Evolutionary conservation across 2,888 invertebrate species (phyloP).

Genomic region (Pristionchus arcanus): DNA sequence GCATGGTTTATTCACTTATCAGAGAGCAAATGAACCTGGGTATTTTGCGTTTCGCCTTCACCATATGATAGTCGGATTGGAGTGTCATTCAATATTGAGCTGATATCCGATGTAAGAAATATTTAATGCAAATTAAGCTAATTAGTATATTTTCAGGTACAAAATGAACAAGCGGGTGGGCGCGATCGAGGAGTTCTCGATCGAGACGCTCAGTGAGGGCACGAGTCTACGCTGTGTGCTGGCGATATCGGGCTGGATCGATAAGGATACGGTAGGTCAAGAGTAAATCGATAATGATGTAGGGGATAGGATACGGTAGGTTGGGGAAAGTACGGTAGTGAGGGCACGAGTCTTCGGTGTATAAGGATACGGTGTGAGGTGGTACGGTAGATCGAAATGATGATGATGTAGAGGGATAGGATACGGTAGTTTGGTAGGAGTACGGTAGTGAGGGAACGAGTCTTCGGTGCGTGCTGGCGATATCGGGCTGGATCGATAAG

Average conservation of each 20-base stretch:
- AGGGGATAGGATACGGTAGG: no score
- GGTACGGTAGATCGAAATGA: no score
- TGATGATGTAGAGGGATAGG: no score
- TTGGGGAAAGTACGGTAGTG: no score
- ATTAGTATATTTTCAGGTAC: slow-evolving; percentile 77
- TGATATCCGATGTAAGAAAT: slow-evolving; percentile 75
- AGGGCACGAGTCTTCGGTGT: no score
- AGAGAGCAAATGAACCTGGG: no score
- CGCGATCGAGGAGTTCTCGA: slow-evolving; percentile 85
- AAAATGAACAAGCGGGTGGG: slow-evolving; percentile 86
- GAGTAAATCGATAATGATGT: no score
- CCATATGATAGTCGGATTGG: no score
- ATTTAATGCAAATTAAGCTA: slow-evolving; percentile 79
- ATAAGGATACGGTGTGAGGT: no score
- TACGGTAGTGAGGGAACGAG: slow-evolving; percentile 79
- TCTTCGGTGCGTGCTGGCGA: slow-evolving; percentile 84
- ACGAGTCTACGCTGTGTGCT: slow-evolving; percentile 83
- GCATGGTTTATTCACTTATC: no score
- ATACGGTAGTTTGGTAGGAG: background rate
- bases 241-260: slow-evolving; percentile 85
- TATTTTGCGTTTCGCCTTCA: no score
- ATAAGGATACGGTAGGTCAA: slow-evolving; percentile 80
- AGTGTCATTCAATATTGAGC: no score
- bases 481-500: slow-evolving; percentile 85
- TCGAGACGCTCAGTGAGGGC: slow-evolving; percentile 82